Evolutionary conservation across 2,888 invertebrate genomes (phyloP).

Genomic region (Apeira syringaria): DNA sequence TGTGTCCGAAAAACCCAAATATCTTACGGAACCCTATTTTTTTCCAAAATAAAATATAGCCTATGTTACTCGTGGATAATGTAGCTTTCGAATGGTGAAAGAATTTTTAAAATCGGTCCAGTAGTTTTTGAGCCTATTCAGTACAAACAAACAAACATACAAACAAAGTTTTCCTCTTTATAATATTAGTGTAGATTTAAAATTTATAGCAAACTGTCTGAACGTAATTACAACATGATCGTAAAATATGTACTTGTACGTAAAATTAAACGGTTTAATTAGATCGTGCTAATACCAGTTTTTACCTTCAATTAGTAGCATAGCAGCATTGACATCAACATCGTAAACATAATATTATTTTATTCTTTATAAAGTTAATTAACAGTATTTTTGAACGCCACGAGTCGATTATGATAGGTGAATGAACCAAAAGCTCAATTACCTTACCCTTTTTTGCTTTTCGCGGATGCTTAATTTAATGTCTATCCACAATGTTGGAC

Average conservation of each 20-base stretch:
- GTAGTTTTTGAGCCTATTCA: too few species aligned
- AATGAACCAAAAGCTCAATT: conserved; percentile 49
- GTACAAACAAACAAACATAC: too few species aligned
- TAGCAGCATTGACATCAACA: conserved; percentile 1
- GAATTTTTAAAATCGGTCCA: too few species aligned
- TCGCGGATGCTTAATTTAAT: conserved; percentile 34
- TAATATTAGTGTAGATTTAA: too few species aligned
- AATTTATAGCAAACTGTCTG: too few species aligned
- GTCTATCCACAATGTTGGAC: conserved; percentile 41
- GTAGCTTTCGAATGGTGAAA: too few species aligned
- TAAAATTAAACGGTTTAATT: conserved; percentile 13
- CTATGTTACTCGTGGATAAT: too few species aligned
- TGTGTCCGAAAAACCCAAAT: too few species aligned
- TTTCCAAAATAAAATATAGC: too few species aligned
- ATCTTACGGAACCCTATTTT: too few species aligned
- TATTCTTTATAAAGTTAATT: conserved; percentile 15
- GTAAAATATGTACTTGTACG: conserved; percentile 5
- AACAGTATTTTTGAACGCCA: background rate
- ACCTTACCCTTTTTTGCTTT: conserved; percentile 44
- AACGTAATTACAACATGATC: too few species aligned
- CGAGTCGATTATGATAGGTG: conserved; percentile 31
- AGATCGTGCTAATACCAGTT: conserved; percentile 3
- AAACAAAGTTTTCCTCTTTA: too few species aligned
- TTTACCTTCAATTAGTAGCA: background rate
- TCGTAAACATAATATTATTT: conserved; percentile 11